Base-by-base conservation (phyloP, 1,140 invertebrate species). In the Macrocentrus cingulum region DNA sequence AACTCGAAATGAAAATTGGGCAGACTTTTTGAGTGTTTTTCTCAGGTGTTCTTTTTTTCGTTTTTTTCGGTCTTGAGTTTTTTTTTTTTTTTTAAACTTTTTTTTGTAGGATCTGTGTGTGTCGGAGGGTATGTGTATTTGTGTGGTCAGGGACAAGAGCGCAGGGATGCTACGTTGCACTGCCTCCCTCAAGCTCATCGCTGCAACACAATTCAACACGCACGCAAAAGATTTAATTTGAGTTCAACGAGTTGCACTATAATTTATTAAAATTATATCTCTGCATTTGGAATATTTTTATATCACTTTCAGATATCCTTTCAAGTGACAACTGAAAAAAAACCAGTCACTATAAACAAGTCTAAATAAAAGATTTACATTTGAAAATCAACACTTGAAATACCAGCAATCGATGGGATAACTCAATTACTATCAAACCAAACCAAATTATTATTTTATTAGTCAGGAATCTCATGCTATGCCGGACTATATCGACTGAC, bases 1-100 rank as follows among this genome's bases (percentile, higher is more conserved):
- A 80, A 80, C 77, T 80, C 72, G 76, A 80, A 79, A 80, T 77
- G 76, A 80, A 78, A 80, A 79, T 76, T 67, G 75, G 76, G 71
- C 66, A 79, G 71, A 75, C 65, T 73, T 56, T 71, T 78, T 71
- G 68, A 69, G 62, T 66, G 67, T 62, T 68, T 69, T 68, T 70
- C 64, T 66, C 60, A 62, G 52, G 25, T 67, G 36, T 49, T 44
- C 64, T 64, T 63, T 53, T 59, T 64, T 59, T 57, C 42, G 49
- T 23, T 22, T 51, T 39, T 50, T 60, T 63, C 56, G 58, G 74
- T 67, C 69, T 68, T 34, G 19, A 37, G 11, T 52, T 56, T 46
- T 50, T 34, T 60, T 25, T 49, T 18, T 55, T 16, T 18, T 16
- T 50, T 58, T 61, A 20, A 16, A 29, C 8, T 45, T 50, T 46